A percentile compares a stretch with the other conserved stretches of the same genome.
phyloP scores from a whole-genome alignment of 2,888 invertebrate species.

The Cloeon dipterum region DNA sequence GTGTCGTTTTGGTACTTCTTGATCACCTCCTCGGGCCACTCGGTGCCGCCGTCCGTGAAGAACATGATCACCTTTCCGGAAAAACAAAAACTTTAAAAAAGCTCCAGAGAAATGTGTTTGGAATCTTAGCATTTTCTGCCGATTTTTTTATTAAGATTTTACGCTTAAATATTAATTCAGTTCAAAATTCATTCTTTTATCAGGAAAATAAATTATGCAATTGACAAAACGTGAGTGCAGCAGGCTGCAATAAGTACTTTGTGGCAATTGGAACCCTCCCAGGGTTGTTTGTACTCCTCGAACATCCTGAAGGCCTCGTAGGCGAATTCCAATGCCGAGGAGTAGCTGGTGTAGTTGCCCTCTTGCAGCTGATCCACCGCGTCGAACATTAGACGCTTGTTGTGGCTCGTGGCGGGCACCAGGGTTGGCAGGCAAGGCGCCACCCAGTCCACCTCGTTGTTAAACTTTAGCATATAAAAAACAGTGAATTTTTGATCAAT shows the following conservation, averaged over 20 bases:
- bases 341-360: constrained; percentile 18
- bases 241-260: too few relatives aligned
- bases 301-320: constrained; percentile 18
- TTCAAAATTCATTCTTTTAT: too few relatives aligned
- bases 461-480: constrained; percentile 14
- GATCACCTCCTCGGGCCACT: constrained; percentile 22
- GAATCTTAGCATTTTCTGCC: too few relatives aligned
- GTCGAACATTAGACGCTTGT: constrained; percentile 17
- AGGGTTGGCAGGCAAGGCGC: constrained; percentile 18
- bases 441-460: constrained; percentile 14
- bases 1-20: constrained; percentile 9
- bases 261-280: constrained; percentile 22
- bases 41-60: constrained; percentile 28
- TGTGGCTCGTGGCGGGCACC: constrained; percentile 22
- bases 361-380: constrained; percentile 18
- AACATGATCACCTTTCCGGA: constrained; percentile 27
- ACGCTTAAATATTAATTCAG: too few relatives aligned
- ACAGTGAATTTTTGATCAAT: background rate
- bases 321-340: constrained; percentile 20
- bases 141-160: too few relatives aligned
- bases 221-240: too few relatives aligned
- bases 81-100: too few relatives aligned
- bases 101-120: too few relatives aligned
- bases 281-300: constrained; percentile 9
- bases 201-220: too few relatives aligned